These are phyloP conservation scores for Drosophila ananassae DNA, from an alignment of 1,140 invertebrate species.

Conservation along the genomic window DNA sequence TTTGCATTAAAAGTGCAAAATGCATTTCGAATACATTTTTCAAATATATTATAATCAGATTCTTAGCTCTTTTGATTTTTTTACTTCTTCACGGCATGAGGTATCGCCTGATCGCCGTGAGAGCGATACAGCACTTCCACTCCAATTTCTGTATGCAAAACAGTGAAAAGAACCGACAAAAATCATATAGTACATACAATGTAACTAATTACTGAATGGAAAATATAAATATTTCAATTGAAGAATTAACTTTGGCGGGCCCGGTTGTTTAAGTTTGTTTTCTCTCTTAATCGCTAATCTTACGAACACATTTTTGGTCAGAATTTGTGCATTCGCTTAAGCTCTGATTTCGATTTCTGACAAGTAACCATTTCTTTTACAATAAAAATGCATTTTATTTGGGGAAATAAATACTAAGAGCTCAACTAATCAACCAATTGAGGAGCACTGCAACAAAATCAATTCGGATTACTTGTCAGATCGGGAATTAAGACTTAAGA, in stretches of 20 bases:
- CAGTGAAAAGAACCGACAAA: conserved; percentile 29
- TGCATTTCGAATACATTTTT: conserved; percentile 75
- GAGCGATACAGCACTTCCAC: conserved; percentile 42
- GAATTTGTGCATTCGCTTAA: conserved; percentile 1
- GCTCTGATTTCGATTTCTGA: background rate
- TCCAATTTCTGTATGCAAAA: conserved; percentile 55
- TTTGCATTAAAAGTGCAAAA: conserved; percentile 49
- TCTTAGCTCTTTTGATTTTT: conserved; percentile 48
- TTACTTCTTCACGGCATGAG: conserved; percentile 29
- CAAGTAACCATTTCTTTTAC: conserved; percentile 15
- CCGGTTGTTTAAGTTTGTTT: conserved; percentile 25
- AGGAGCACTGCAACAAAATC: too few species aligned
- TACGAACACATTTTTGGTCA: conserved; percentile 73
- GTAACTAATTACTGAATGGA: conserved; percentile 71
- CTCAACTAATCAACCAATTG: too few species aligned
- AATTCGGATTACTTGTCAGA: conserved; percentile 17
- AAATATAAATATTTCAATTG: conserved; percentile 64
- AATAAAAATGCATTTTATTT: background rate
- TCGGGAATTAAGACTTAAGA: background rate
- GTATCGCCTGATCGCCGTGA: conserved; percentile 32
- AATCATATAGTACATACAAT: conserved; percentile 61
- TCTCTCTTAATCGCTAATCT: conserved; percentile 26
- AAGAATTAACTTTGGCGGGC: conserved; percentile 14
- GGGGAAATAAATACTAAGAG: too few species aligned
- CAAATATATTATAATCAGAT: conserved; percentile 50